A percentile compares a stretch with the other conserved stretches of the same genome.
Conservation (phyloP, 1,140 invertebrate genomes). For the Holcopasites calliopsidis region DNA sequence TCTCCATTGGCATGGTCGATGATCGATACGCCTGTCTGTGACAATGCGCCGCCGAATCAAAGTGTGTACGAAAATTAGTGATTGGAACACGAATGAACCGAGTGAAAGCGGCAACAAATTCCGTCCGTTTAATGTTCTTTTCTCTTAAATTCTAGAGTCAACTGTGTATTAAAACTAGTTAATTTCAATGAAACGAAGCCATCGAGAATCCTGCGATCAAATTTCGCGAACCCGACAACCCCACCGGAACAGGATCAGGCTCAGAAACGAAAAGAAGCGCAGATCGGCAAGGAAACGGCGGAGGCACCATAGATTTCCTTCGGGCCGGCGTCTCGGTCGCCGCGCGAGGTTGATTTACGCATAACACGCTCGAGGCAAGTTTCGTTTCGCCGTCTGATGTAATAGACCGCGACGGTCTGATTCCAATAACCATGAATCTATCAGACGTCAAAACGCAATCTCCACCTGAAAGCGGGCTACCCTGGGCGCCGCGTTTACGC, state of each 20-base stretch:
- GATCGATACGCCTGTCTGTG: conserved; percentile 8
- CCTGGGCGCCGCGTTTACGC: conserved; percentile 30
- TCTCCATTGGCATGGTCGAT: neutral
- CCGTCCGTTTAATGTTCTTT: too few relatives aligned
- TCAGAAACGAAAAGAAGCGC: too few relatives aligned
- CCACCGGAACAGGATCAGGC: too few relatives aligned
- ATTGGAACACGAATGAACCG: too few relatives aligned
- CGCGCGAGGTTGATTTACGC: conserved; percentile 55
- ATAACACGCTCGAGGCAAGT: conserved; percentile 26
- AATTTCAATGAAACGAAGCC: too few relatives aligned
- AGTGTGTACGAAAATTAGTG: neutral
- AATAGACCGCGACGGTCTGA: conserved; percentile 76
- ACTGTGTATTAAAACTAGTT: too few relatives aligned
- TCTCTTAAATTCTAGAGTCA: too few relatives aligned
- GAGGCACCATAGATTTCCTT: neutral
- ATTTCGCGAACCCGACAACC: too few relatives aligned
- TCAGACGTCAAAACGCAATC: conserved; percentile 80
- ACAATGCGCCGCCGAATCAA: neutral
- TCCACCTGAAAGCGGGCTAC: conserved; percentile 71
- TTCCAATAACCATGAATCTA: conserved; percentile 81
- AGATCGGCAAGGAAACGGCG: neutral
- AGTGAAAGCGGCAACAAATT: too few relatives aligned
- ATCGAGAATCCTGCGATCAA: too few relatives aligned
- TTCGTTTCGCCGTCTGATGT: conserved; percentile 51
- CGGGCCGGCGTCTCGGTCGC: conserved; percentile 28